Percentiles rank a stretch among this genome's conserved stretches.
phyloP scores from a whole-genome alignment of 1,140 invertebrate genomes.

The Mizuhopecten yessoensis region DNA sequence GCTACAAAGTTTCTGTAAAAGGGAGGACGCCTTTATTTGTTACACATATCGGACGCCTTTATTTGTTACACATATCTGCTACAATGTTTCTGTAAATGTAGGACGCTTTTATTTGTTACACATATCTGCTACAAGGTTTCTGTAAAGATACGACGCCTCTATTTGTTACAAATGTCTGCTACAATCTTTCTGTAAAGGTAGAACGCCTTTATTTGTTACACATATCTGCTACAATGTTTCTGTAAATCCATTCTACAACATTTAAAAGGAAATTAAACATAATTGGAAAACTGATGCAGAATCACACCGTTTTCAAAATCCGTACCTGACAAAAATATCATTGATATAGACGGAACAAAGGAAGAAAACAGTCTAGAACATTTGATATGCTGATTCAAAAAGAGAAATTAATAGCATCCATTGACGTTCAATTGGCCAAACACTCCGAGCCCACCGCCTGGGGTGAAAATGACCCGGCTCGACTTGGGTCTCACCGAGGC shows the following conservation, averaged over 20 bases:
- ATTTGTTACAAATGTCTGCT: no score
- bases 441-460: neutral
- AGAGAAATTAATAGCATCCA: constrained; percentile 29
- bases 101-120: no score
- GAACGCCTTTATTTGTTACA: no score
- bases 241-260: neutral
- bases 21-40: no score
- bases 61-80: no score
- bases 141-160: no score
- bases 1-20: no score
- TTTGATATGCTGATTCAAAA: neutral
- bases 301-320: neutral
- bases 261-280: neutral
- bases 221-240: neutral
- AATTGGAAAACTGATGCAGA: constrained; percentile 3
- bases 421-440: constrained; percentile 27
- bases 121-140: no score
- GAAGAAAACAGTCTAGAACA: neutral
- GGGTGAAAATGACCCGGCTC: constrained; percentile 29
- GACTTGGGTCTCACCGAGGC: neutral
- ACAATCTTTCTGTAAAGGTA: no score
- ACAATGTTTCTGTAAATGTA: no score
- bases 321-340: neutral
- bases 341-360: neutral
- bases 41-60: no score